These are phyloP conservation scores for Phocides pigmalion DNA, from an alignment of 1,140 invertebrate species.

Conservation along the genomic window DNA sequence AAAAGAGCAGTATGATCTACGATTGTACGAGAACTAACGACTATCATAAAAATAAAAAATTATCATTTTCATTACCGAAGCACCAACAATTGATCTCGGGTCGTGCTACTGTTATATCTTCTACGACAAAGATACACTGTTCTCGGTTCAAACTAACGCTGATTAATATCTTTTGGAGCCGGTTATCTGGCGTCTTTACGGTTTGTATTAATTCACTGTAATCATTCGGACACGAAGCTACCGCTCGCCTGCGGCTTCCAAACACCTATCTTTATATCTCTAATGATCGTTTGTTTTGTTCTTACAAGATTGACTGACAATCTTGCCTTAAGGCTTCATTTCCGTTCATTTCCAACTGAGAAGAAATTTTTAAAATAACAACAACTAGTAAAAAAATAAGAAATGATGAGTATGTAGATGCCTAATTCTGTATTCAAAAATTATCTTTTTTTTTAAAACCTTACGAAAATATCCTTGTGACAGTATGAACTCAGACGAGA, in stretches of 20 bases:
- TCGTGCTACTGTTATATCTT: conserved; percentile 33
- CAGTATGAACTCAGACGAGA: too few relatives aligned
- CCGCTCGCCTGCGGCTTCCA: conserved; percentile 38
- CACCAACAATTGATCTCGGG: conserved; percentile 22
- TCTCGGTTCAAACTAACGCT: conserved; percentile 5
- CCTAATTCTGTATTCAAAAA: too few relatives aligned
- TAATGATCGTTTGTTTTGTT: conserved; percentile 56
- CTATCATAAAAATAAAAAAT: conserved; percentile 16
- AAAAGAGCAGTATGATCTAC: too few relatives aligned
- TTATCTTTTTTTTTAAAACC: too few relatives aligned
- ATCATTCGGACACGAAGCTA: conserved; percentile 47
- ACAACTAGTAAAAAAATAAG: too few relatives aligned
- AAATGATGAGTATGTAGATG: too few relatives aligned
- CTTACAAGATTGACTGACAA: conserved; percentile 23
- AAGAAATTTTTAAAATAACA: not conserved
- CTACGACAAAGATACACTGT: conserved; percentile 20
- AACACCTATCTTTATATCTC: conserved; percentile 46
- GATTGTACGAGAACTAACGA: not conserved
- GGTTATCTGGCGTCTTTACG: conserved; percentile 52
- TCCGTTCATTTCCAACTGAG: not conserved
- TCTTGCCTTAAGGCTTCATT: not conserved
- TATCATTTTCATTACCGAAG: conserved; percentile 4
- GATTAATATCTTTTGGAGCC: conserved; percentile 35
- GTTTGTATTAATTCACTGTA: conserved; percentile 51
- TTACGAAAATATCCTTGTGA: too few relatives aligned